Conservation (phyloP, 2,888 invertebrate genomes). For the Gastrophysa polygoni region DNA sequence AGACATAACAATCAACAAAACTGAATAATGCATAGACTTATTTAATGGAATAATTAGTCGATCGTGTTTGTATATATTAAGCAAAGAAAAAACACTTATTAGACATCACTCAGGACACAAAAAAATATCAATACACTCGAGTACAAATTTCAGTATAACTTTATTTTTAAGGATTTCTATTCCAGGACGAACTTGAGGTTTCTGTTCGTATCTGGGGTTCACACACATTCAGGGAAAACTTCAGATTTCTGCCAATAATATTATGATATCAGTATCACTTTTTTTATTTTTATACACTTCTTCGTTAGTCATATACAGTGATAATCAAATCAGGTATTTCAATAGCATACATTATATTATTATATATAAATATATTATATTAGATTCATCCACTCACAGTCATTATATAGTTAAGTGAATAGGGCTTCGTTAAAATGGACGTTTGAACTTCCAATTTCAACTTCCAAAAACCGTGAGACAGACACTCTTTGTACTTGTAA, state of each 20-base stretch:
- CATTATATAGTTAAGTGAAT: constrained; percentile 44
- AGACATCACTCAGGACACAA: constrained; percentile 40
- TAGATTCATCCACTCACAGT: constrained; percentile 39
- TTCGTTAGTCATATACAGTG: constrained; percentile 41
- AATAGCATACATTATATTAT: constrained; percentile 22
- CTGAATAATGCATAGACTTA: too few relatives aligned
- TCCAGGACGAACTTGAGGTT: background rate
- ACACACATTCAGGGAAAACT: constrained; percentile 39
- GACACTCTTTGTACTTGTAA: constrained; percentile 27
- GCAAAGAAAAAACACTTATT: constrained; percentile 20
- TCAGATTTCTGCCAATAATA: constrained; percentile 36
- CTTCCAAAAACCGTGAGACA: constrained; percentile 41
- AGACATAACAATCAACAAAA: constrained; percentile 32
- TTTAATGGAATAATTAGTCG: constrained; percentile 34
- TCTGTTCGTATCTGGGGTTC: constrained; percentile 10
- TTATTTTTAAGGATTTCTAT: constrained; percentile 21
- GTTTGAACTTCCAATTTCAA: constrained; percentile 43
- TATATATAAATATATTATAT: constrained; percentile 16
- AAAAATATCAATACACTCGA: constrained; percentile 46
- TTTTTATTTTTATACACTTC: constrained; percentile 34
- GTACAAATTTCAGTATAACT: constrained; percentile 49
- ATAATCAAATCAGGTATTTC: constrained; percentile 44
- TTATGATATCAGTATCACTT: constrained; percentile 39
- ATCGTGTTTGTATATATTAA: constrained; percentile 36
- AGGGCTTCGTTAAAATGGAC: constrained; percentile 46